Evolutionary conservation across 2,888 invertebrate genomes (phyloP).

Genomic region (Dermolepida albohirtum): DNA sequence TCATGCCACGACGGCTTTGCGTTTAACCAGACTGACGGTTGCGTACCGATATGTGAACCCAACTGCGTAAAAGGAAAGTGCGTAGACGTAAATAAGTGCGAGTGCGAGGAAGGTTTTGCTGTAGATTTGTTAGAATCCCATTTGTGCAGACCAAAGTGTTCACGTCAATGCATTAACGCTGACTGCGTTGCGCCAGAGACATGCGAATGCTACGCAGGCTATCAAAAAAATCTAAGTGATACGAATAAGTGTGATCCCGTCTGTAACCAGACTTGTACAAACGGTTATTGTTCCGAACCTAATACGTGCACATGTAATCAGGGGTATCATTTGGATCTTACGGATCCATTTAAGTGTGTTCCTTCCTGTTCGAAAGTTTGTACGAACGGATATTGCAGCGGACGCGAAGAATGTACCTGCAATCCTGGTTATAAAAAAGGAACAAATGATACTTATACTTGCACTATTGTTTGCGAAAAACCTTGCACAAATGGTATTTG

Average conservation of each 20-base stretch:
- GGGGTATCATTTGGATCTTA: constrained; percentile 51
- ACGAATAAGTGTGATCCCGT: constrained; percentile 47
- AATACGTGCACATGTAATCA: constrained; percentile 68
- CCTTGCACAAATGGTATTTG: constrained; percentile 60
- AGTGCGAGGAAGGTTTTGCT: constrained; percentile 49
- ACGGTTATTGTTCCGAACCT: constrained; percentile 61
- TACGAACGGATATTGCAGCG: constrained; percentile 47
- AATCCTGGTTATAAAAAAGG: constrained; percentile 51
- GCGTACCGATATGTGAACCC: background rate
- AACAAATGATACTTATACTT: constrained; percentile 38
- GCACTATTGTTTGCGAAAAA: constrained; percentile 47
- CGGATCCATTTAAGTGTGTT: constrained; percentile 44
- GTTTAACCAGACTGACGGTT: background rate
- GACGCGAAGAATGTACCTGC: constrained; percentile 59
- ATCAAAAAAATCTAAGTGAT: background rate
- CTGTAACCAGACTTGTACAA: constrained; percentile 57
- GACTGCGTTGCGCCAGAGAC: constrained; percentile 65
- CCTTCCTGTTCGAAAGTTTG: constrained; percentile 48
- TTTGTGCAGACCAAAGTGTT: constrained; percentile 25
- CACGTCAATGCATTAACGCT: constrained; percentile 61
- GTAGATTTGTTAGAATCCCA: constrained; percentile 31
- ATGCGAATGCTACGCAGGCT: constrained; percentile 58
- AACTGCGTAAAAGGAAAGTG: constrained; percentile 50
- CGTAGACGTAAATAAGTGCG: constrained; percentile 55
- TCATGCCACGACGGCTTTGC: constrained; percentile 4